Conservation (phyloP, 2,888 invertebrate genomes). For the Megamerina dolium region DNA sequence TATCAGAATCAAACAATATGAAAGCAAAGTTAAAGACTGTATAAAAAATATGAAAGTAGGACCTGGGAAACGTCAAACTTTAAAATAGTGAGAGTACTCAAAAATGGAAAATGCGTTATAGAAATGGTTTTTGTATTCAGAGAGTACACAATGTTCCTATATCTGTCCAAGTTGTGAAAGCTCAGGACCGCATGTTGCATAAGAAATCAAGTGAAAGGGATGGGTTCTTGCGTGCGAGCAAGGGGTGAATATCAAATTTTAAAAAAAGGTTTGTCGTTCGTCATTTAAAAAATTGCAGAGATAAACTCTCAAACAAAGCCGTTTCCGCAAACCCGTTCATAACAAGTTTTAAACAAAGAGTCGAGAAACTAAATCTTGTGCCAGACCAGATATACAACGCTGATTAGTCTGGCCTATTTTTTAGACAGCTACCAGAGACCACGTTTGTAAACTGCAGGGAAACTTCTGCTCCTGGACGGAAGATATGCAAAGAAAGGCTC, state of each 20-base stretch:
- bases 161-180: too few relatives aligned
- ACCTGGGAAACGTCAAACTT: conserved; percentile 5
- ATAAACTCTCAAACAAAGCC: background rate
- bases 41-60: conserved; percentile 2
- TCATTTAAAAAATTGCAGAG: conserved; percentile 1
- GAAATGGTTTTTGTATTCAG: conserved; percentile 9
- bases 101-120: conserved; percentile 9
- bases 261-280: conserved; percentile 3
- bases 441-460: conserved; percentile 1
- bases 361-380: background rate
- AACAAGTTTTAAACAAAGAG: background rate
- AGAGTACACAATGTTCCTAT: too few relatives aligned
- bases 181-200: background rate
- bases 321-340: background rate
- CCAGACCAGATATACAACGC: conserved; percentile 4
- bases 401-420: background rate
- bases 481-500: too few relatives aligned
- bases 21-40: too few relatives aligned
- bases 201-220: background rate
- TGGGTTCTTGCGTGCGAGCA: conserved; percentile 1
- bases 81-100: conserved; percentile 10
- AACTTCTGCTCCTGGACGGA: background rate
- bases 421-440: background rate
- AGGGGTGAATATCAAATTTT: conserved; percentile 2
- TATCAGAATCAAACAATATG: too few relatives aligned